Percentiles rank a stretch among this genome's conserved stretches.
These are phyloP conservation scores for Gambusia yucatana DNA, from an alignment of 2,797 vertebrate genomes.

Conservation along the genomic window DNA sequence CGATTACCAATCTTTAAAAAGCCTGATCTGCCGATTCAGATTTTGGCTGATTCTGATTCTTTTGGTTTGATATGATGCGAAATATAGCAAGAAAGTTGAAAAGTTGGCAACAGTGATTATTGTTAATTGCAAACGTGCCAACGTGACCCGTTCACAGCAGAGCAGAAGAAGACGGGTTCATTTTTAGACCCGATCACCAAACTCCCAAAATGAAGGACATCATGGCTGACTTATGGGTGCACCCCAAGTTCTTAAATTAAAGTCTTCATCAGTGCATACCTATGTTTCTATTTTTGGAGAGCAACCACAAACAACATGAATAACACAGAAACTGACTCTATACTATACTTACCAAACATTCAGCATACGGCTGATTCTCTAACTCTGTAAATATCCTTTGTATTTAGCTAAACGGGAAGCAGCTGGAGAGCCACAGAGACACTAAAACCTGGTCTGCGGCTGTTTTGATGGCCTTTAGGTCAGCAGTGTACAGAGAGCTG, in stretches of 20 bases:
- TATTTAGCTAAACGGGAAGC: constrained; percentile 7
- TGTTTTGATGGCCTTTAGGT: constrained; percentile 17
- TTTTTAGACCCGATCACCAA: no score
- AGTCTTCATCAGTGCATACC: neutral
- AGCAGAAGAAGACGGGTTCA: no score
- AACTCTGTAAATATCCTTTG: constrained; percentile 13
- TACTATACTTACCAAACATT: constrained; percentile 13
- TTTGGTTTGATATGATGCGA: no score
- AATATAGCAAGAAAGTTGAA: no score
- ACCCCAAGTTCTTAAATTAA: neutral
- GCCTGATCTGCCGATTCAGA: no score
- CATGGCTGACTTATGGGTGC: no score
- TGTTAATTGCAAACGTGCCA: no score
- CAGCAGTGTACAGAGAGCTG: constrained; percentile 9
- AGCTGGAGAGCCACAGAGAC: constrained; percentile 17
- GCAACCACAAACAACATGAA: neutral
- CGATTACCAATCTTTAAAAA: no score
- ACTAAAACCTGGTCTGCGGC: constrained; percentile 9
- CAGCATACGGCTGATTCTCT: neutral
- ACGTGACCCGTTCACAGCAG: no score
- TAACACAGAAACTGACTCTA: neutral
- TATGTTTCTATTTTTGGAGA: neutral
- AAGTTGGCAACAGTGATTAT: no score
- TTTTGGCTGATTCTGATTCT: no score
- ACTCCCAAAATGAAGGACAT: no score